Evolutionary conservation across 2,797 vertebrate species (phyloP).

Genomic region (Enteromius fasciolatus): DNA sequence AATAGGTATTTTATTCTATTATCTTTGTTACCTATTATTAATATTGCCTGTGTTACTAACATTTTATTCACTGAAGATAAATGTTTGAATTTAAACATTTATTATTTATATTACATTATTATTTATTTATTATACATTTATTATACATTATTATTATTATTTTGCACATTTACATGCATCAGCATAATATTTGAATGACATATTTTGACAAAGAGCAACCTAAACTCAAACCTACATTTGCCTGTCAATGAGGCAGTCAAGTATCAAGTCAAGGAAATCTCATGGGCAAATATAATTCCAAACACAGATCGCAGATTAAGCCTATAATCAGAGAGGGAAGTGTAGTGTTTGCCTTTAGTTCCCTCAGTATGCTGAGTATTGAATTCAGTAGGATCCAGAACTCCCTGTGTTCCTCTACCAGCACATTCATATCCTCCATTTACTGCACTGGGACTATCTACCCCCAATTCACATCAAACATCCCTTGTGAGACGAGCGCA

Average conservation of each 20-base stretch:
- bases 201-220: neutral
- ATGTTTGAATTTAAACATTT: neutral
- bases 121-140: no score
- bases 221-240: neutral
- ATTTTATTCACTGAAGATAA: neutral
- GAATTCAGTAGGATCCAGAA: neutral
- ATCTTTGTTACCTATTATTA: neutral
- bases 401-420: slow-evolving; percentile 16
- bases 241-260: neutral
- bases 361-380: neutral
- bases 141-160: no score
- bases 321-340: neutral
- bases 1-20: neutral
- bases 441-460: slow-evolving; percentile 17
- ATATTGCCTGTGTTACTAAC: neutral
- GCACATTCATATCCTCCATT: slow-evolving; percentile 19
- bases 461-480: slow-evolving; percentile 33
- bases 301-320: slow-evolving; percentile 6
- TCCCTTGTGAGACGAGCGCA: slow-evolving; percentile 6
- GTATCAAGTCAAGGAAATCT: neutral
- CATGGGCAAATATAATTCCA: neutral
- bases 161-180: neutral
- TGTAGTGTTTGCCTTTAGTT: neutral
- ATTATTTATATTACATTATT: neutral
- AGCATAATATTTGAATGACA: neutral